Evolutionary conservation across 2,797 vertebrate species (phyloP).

Genomic region (Agapornis canus): DNA sequence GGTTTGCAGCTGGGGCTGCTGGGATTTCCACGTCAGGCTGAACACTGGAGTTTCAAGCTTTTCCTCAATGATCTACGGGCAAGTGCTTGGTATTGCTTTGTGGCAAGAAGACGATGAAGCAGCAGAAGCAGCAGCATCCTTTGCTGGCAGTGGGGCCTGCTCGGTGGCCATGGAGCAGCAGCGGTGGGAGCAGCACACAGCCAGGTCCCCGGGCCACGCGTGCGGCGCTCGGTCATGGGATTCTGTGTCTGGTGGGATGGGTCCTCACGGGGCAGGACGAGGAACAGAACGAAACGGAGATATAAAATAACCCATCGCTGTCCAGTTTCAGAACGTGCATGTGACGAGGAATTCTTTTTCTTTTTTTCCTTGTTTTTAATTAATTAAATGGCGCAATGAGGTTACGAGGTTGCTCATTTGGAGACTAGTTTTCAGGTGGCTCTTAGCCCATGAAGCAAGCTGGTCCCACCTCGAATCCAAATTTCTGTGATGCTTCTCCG

Average conservation of each 20-base stretch:
- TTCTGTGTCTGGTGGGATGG: conserved; percentile 54
- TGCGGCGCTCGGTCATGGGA: conserved; percentile 75
- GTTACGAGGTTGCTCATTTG: conserved; percentile 91
- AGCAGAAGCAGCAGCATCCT: neutral
- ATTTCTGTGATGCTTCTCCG: conserved; percentile 94
- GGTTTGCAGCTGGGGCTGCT: neutral
- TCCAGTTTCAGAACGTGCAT: conserved; percentile 93
- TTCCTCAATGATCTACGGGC: neutral
- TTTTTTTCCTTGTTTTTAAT: neutral
- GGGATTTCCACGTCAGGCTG: neutral
- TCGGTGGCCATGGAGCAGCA: neutral
- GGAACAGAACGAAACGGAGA: neutral
- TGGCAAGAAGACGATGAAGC: neutral
- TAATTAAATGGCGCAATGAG: conserved; percentile 85
- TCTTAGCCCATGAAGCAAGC: conserved; percentile 97
- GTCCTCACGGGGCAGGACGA: conserved; percentile 11
- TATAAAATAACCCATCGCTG: conserved; percentile 65
- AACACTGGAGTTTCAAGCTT: conserved; percentile 61
- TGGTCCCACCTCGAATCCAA: conserved; percentile 98
- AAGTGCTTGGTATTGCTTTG: neutral
- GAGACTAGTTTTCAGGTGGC: conserved; percentile 79
- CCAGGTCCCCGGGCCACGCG: neutral
- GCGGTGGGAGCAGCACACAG: neutral
- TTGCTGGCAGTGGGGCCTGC: neutral
- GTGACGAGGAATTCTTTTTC: conserved; percentile 79